A percentile compares a stretch with the other conserved stretches of the same genome.
Conservation (phyloP, 2,113 vertebrate genomes). For the Tinamus guttatus region DNA sequence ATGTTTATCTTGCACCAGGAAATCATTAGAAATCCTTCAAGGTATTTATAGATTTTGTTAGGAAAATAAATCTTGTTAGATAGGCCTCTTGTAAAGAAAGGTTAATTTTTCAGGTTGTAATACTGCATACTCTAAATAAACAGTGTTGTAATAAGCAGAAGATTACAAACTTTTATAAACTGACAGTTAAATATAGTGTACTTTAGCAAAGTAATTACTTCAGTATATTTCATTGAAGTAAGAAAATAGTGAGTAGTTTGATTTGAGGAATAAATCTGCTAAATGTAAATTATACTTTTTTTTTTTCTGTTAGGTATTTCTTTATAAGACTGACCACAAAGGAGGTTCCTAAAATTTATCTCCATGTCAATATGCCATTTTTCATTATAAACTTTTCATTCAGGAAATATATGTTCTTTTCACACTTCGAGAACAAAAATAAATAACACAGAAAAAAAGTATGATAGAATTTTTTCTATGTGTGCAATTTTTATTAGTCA, state of each 20-base stretch:
- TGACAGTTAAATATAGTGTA: background rate
- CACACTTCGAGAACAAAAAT: constrained; percentile 16
- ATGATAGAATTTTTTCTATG: background rate
- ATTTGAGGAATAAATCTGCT: background rate
- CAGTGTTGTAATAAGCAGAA: background rate
- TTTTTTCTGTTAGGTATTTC: background rate
- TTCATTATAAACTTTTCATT: background rate
- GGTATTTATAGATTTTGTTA: background rate
- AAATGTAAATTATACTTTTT: background rate
- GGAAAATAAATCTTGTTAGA: background rate
- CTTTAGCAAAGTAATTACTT: constrained; percentile 20
- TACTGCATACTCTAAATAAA: background rate
- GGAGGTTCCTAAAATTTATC: background rate
- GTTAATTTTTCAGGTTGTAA: background rate
- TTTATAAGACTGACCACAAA: background rate
- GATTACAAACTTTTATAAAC: background rate
- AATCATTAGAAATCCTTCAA: background rate
- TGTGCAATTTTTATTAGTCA: background rate
- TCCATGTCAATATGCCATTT: background rate
- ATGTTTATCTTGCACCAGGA: background rate
- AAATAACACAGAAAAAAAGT: background rate
- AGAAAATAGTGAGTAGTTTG: background rate
- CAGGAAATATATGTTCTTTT: background rate
- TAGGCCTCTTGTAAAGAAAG: background rate
- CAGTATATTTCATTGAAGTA: background rate